These are phyloP conservation scores for Mobula hypostoma DNA, from an alignment of 2,113 vertebrate species.

Conservation along the genomic window DNA sequence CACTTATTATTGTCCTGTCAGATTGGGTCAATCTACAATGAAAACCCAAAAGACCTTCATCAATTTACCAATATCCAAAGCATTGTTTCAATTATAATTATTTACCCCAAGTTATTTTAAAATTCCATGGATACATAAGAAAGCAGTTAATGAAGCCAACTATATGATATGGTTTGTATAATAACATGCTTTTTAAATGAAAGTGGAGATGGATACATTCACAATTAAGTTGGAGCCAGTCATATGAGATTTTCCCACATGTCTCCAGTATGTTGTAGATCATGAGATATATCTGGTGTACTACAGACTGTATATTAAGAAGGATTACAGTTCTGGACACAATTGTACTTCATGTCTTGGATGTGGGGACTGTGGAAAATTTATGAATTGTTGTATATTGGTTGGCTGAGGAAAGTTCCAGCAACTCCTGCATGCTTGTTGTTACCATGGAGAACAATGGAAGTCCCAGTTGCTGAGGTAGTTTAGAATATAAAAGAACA, in stretches of 20 bases:
- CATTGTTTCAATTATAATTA: neutral
- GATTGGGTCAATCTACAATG: neutral
- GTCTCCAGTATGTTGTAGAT: neutral
- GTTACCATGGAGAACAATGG: no score
- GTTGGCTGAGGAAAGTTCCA: no score
- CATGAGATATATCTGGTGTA: neutral
- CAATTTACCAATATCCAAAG: neutral
- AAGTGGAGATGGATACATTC: neutral
- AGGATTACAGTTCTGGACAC: neutral
- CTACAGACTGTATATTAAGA: neutral
- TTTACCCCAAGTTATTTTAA: neutral
- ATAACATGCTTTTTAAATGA: neutral
- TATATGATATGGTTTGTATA: neutral
- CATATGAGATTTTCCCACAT: neutral
- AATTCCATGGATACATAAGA: neutral
- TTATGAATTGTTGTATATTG: neutral
- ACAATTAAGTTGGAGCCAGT: conserved; percentile 13
- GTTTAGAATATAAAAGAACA: no score
- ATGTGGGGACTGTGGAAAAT: neutral
- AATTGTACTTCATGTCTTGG: neutral
- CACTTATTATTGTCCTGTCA: neutral
- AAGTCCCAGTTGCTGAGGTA: no score
- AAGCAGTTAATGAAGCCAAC: neutral
- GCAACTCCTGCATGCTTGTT: no score
- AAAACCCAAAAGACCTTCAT: neutral